Evolutionary conservation across 2,888 invertebrate species (phyloP).

Genomic region (Tetramorium bicarinatum): DNA sequence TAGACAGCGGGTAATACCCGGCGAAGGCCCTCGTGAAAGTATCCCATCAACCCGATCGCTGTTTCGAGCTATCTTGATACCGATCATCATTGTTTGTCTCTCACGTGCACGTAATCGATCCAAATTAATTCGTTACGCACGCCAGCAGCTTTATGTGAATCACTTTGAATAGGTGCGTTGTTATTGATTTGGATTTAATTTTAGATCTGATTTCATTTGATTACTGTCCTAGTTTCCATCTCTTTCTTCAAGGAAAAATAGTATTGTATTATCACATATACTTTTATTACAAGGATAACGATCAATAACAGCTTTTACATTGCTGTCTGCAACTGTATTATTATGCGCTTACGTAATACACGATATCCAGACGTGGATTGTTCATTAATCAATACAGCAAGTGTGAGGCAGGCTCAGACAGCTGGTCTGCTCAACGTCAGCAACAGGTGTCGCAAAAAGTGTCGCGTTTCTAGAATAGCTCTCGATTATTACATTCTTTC

Average conservation of each 20-base stretch:
- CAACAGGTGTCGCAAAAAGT: not conserved
- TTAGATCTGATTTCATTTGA: slow-evolving; percentile 19
- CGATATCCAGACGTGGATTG: not conserved
- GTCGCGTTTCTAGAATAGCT: slow-evolving; percentile 13
- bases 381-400: slow-evolving; percentile 27
- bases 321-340: not conserved
- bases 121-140: slow-evolving; percentile 34
- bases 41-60: slow-evolving; percentile 27
- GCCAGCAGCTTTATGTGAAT: not conserved
- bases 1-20: slow-evolving; percentile 39
- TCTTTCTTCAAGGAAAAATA: not conserved
- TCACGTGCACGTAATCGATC: slow-evolving; percentile 1
- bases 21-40: slow-evolving; percentile 27
- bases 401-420: not conserved
- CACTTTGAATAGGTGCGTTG: not conserved
- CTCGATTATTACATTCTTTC: slow-evolving; percentile 6
- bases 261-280: not conserved
- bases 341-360: not conserved
- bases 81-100: not conserved
- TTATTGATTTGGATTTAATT: slow-evolving; percentile 23
- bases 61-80: slow-evolving; percentile 11
- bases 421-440: not conserved
- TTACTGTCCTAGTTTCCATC: not conserved
- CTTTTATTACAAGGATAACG: not conserved
- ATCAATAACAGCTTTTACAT: not conserved